Conservation (phyloP, 2,797 vertebrate species). For the Numenius phaeopus region DNA sequence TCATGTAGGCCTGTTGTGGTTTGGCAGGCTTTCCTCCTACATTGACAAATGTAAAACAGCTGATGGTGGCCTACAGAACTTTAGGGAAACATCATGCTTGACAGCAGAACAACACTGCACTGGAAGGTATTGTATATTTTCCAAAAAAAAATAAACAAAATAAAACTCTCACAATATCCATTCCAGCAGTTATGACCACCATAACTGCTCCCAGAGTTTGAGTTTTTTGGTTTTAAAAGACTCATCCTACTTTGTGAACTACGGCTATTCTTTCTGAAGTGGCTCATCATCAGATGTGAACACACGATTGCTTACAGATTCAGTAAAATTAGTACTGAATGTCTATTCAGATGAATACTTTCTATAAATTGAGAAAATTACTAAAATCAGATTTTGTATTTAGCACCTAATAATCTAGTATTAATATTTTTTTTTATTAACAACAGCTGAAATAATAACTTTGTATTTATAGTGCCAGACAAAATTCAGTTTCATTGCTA, state of each 20-base stretch:
- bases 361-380: background rate
- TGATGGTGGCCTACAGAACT: slow-evolving; percentile 4
- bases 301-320: background rate
- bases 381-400: background rate
- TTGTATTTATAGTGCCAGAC: background rate
- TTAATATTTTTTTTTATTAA: background rate
- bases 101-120: background rate
- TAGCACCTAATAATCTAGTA: background rate
- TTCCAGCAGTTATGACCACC: slow-evolving; percentile 9
- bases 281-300: background rate
- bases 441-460: background rate
- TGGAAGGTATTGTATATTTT: background rate
- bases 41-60: background rate
- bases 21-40: slow-evolving; percentile 26
- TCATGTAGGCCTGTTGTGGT: background rate
- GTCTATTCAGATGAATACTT: background rate
- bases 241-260: background rate
- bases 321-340: background rate
- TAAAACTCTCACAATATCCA: background rate
- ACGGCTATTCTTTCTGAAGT: background rate
- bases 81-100: background rate
- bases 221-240: background rate
- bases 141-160: background rate
- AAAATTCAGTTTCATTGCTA: background rate
- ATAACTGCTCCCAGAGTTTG: background rate